Evolutionary conservation across 2,888 invertebrate species (phyloP), one percentile per base, ranked within the genome.

Genomic region (Orthonevra nobilis): DNA sequence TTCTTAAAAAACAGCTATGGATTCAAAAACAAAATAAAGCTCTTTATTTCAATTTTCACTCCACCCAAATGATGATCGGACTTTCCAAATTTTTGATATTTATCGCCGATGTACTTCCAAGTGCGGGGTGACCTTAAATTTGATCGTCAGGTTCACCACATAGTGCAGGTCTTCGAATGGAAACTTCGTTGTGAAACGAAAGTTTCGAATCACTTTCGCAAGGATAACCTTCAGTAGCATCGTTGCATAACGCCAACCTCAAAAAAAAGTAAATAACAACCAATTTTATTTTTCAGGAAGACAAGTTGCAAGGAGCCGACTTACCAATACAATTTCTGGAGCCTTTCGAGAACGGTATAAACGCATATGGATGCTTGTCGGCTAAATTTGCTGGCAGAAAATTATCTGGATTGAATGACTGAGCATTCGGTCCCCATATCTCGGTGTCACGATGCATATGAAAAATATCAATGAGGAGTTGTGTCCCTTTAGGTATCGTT

Each of bases 291-390:
- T n/a, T n/a, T n/a, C n/a, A n/a, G n/a, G n/a, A n/a, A n/a, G n/a
- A n/a, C n/a, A n/a, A n/a, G n/a, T n/a, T n/a, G n/a, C n/a, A n/a
- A n/a, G n/a, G n/a, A n/a, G n/a, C n/a, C n/a, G n/a, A 20, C 56
- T 69, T 69, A 84, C 84, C 84, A 38, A 85, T 82, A 19, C 85
- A 85, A 69, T 83, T 84, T 0, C 86, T 75, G 0, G 68, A 20
- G 9, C 86, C 85, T 14, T 83, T 84, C 1, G 84, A 83, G 61
- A 86, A 86, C 6, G 86, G 85, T 32, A 85, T 82, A 56, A 69
- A 85, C 0, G 84, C 81, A 54, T 83, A 83, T 0, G 84, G 73
- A 74, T 85, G 84, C 46, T 70, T 83, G 1, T 34, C 42, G 4
- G 36, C 36, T 2, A 83, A 26, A 32, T 83, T 83, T 26, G 79